These are phyloP conservation scores for Colius striatus DNA, from an alignment of 2,113 vertebrate genomes.

Conservation along the genomic window DNA sequence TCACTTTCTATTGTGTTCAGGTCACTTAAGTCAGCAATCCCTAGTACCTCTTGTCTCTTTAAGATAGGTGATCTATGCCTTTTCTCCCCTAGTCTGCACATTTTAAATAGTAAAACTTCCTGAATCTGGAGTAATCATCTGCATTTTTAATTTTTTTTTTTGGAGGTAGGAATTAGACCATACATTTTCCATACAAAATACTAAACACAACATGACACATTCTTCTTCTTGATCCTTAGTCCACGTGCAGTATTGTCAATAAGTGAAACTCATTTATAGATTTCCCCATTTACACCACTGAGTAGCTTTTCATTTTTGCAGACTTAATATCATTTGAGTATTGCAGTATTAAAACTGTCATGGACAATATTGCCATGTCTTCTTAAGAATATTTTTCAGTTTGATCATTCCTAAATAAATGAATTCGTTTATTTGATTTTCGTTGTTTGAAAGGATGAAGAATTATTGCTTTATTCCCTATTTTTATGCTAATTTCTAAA, in stretches of 20 bases:
- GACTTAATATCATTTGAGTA: background rate
- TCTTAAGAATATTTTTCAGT: background rate
- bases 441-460: background rate
- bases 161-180: background rate
- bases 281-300: background rate
- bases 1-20: background rate
- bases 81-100: background rate
- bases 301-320: background rate
- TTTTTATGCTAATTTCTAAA: background rate
- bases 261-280: background rate
- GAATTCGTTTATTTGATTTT: background rate
- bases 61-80: background rate
- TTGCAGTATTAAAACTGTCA: background rate
- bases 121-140: background rate
- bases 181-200: background rate
- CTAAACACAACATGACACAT: accelerated
- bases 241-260: background rate
- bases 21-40: background rate
- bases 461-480: background rate
- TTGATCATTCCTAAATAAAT: background rate
- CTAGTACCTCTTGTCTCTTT: background rate
- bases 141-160: background rate
- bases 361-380: background rate
- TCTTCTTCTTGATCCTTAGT: background rate
- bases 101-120: background rate